These are phyloP conservation scores for Eueremaeus valkanovi DNA, from an alignment of 2,888 invertebrate species.

Conservation along the genomic window DNA sequence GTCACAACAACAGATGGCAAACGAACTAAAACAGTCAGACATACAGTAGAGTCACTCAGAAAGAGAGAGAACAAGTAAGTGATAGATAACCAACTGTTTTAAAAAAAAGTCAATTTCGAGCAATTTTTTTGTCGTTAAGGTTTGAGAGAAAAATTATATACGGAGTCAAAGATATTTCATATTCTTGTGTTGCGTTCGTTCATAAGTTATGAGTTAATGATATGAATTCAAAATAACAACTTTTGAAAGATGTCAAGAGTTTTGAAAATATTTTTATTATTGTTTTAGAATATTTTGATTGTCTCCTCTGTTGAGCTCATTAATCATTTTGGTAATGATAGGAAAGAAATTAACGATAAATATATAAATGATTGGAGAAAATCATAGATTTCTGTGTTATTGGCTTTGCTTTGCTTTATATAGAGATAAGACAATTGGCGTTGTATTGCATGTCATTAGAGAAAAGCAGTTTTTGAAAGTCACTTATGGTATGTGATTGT, in stretches of 20 bases:
- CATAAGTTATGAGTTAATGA: conserved; percentile 16
- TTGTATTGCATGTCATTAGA: not conserved
- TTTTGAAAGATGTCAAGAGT: conserved; percentile 21
- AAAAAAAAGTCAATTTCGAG: conserved; percentile 31
- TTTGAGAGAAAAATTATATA: conserved; percentile 13
- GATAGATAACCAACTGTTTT: conserved; percentile 16
- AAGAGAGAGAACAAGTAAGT: conserved; percentile 21
- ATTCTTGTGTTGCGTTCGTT: conserved; percentile 3
- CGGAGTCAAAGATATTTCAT: conserved; percentile 15
- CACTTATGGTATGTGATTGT: conserved; percentile 24
- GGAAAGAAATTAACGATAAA: conserved; percentile 25
- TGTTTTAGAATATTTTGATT: conserved; percentile 29
- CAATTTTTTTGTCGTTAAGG: conserved; percentile 38
- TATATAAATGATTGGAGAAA: conserved; percentile 10
- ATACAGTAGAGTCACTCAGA: conserved; percentile 9
- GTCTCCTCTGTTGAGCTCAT: conserved; percentile 5
- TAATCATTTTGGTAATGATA: conserved; percentile 21
- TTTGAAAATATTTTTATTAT: conserved; percentile 27
- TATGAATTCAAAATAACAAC: conserved; percentile 20
- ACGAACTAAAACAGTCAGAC: conserved; percentile 11
- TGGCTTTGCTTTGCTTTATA: not conserved
- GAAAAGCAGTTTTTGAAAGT: conserved; percentile 9
- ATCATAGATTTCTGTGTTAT: conserved; percentile 3
- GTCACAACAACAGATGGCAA: conserved; percentile 34
- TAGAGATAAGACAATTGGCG: not conserved